Base-by-base conservation (phyloP, 2,797 vertebrate genomes). In the Tokudaia tokunoshimensis region DNA sequence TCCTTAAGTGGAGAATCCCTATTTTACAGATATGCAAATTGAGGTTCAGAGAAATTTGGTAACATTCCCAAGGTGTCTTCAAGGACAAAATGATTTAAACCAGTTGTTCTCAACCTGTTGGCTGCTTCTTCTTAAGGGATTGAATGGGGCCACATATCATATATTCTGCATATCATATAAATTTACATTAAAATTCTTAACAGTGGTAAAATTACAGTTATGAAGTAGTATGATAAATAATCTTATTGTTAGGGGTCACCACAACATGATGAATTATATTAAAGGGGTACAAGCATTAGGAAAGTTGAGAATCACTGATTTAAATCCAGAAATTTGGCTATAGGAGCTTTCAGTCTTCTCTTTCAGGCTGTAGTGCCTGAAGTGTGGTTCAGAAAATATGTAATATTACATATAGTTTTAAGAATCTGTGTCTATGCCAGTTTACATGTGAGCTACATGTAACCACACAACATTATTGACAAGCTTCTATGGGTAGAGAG, bases 11-110 rank as follows among this genome's bases (percentile, higher is more conserved):
- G 78, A 44, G 8, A 4, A 76, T 31, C 13, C 31, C 5, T 79
- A 81, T 65, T 86, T 92, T 92, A 96, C 2, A 90, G 47, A 59
- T 72, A 72, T 91, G 29, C 13, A 88, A 94, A 82, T 3, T 9
- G 10, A 95, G 41, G 24, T 85, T 22, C 29, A 63, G n/a, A 95
- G 65, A 84, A 89, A 41, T 85, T 7, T n/a, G 80, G 5, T 67
- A 44, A 85, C 15, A 47, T 47, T 5, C 20, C 10, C 29, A 89
- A 78, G 47, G 0, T 91, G 17, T 94, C n/a, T 26, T 31, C 92
- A 63, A 3, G 44, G 44, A 26, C 72, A 2, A 10, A 8, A 17
- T n/a, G 3, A 85, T 52, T 85, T 50, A 65, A 85, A 85, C 19
- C 82, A 22, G 6, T 50, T 1, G 10, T 67, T 50, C 3, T 34